Evolutionary conservation across 2,797 vertebrate species (phyloP), one percentile per base, ranked within the genome.

Genomic region (Tarsius wallacei): DNA sequence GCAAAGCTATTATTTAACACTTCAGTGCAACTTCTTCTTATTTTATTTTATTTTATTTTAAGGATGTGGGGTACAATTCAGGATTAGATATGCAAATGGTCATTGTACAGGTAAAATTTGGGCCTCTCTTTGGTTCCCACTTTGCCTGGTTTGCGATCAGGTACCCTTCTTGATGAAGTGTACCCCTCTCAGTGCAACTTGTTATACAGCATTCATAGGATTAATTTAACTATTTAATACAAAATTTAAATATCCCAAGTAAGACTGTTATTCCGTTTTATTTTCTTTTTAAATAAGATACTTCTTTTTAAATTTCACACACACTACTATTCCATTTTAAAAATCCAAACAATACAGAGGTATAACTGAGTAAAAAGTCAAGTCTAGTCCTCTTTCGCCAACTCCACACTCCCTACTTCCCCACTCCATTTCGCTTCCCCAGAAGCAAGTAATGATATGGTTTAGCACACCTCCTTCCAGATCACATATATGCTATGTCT

Each of bases 141-240:
- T 42, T 42, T 42, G 42, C 42, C 42, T 42, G 42, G 42, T 42
- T 42, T 42, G 42, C 42, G 42, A 42, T 42, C 4, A 42, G 42
- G 7, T 42, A 42, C 42, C 42, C 42, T 42, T 42, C 5, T 42
- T 42, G 42, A 42, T 42, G 42, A 42, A 4, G 42, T 42, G 42
- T 42, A 42, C 4, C 42, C 42, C 42, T 42, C 42, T 42, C 42
- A 42, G 42, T 42, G 42, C 42, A 42, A 42, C 42, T 42, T 42
- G n/a, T 6, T 93, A 24, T 57, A 96, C 21, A 97, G 77, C 70
- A 97, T 87, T 88, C 81, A 90, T 21, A 76, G 33, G 73, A 81
- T 96, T 97, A 98, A 97, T 42, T 93, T 94, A 97, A 93, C 92
- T 93, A 95, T 70, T 57, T 95, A 95, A 87, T 90, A 95, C 93